These are phyloP conservation scores for Nannospalax galili DNA, from an alignment of 2,113 vertebrate species.

Conservation along the genomic window DNA sequence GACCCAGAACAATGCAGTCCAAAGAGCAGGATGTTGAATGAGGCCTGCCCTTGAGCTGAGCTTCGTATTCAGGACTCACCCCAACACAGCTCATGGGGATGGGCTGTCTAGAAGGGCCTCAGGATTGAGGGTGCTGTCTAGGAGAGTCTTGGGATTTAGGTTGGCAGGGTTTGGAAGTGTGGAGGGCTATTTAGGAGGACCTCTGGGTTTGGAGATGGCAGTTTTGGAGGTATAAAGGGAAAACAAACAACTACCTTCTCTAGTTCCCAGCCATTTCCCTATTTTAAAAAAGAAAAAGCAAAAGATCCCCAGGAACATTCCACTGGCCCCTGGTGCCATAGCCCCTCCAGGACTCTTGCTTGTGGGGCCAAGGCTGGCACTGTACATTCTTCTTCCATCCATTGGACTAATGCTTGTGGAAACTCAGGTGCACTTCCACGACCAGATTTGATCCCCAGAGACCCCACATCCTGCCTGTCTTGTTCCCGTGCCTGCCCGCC, in stretches of 20 bases:
- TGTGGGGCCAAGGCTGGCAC: background rate
- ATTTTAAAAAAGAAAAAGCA: background rate
- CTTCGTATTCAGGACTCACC: background rate
- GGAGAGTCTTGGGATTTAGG: background rate
- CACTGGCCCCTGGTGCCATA: no score
- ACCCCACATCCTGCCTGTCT: background rate
- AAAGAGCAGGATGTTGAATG: background rate
- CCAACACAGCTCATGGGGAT: accelerated
- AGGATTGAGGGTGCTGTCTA: background rate
- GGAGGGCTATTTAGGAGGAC: background rate
- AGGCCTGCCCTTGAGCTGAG: background rate
- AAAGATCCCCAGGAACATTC: background rate
- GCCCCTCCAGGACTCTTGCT: no score
- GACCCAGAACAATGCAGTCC: background rate
- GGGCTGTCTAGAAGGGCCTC: background rate
- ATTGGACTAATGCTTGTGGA: background rate
- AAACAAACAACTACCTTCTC: background rate
- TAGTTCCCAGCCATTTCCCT: background rate
- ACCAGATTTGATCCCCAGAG: background rate
- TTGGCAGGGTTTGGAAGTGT: background rate
- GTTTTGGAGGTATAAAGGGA: background rate
- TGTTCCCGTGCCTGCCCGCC: background rate
- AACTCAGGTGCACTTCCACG: background rate
- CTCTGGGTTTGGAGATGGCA: background rate
- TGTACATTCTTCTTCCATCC: background rate